phyloP scores from a whole-genome alignment of 2,113 vertebrate species.

The Odontophorus gujanensis region DNA sequence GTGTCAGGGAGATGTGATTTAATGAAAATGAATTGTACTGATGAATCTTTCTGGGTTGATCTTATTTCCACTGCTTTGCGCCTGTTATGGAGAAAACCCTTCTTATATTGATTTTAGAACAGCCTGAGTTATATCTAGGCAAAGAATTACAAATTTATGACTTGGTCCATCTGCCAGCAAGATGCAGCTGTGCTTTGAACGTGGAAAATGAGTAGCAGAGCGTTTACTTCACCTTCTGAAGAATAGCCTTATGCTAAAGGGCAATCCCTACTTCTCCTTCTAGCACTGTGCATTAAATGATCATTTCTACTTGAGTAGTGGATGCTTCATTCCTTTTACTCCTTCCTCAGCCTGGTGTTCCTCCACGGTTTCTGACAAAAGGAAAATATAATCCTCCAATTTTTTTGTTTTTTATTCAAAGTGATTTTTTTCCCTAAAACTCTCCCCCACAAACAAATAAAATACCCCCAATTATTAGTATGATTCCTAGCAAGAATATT shows the following conservation, averaged over 20 bases:
- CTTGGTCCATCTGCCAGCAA: not conserved
- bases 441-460: not conserved
- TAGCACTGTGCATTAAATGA: not conserved
- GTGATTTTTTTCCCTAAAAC: not conserved
- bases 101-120: not conserved
- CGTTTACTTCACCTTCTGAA: not conserved
- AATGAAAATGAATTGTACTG: not conserved
- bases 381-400: not conserved
- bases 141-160: not conserved
- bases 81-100: not conserved
- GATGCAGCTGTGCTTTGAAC: not conserved
- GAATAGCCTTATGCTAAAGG: not conserved
- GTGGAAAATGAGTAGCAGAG: not conserved
- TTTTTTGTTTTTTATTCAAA: not conserved
- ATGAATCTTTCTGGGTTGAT: not conserved
- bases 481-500: not conserved
- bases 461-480: not conserved
- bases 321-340: not conserved
- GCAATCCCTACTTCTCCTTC: not conserved
- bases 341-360: not conserved
- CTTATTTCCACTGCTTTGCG: not conserved
- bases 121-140: not conserved
- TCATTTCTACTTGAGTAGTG: not conserved
- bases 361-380: not conserved
- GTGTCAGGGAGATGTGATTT: not conserved